Conservation (phyloP, 2,113 vertebrate species). For the Genyomyrus donnyi region DNA sequence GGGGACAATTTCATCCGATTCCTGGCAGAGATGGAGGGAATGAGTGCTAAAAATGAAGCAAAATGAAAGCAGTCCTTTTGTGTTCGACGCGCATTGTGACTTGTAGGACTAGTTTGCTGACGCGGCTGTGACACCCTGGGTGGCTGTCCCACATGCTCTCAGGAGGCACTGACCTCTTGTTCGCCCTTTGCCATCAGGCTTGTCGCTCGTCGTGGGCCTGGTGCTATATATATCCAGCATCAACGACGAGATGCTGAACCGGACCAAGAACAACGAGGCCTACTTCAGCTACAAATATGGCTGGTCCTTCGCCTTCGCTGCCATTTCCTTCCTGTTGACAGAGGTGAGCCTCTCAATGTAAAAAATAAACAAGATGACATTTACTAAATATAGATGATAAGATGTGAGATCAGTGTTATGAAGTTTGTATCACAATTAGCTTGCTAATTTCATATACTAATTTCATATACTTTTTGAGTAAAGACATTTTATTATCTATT, state of each 20-base stretch:
- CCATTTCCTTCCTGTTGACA: slow-evolving; percentile 83
- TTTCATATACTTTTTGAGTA: neutral
- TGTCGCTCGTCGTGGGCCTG: slow-evolving; percentile 81
- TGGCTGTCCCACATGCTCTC: neutral
- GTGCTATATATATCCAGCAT: slow-evolving; percentile 91
- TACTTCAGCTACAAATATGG: slow-evolving; percentile 88
- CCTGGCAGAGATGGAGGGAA: neutral
- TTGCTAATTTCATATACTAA: neutral
- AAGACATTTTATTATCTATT: neutral
- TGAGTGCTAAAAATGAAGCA: neutral
- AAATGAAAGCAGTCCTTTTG: neutral
- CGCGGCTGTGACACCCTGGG: neutral
- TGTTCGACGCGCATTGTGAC: neutral
- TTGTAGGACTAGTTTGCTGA: neutral
- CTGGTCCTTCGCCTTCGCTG: slow-evolving; percentile 86
- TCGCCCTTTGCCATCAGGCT: slow-evolving; percentile 52
- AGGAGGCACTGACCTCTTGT: neutral
- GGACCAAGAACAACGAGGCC: slow-evolving; percentile 74
- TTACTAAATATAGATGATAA: neutral
- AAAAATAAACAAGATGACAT: neutral
- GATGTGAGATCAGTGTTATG: neutral
- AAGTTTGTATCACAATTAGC: neutral
- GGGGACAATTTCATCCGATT: neutral
- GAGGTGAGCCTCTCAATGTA: slow-evolving; percentile 60
- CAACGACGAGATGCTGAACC: slow-evolving; percentile 82